These are phyloP conservation scores for Scolopax bukidnonensis DNA, from an alignment of 2,797 vertebrate genomes.

Conservation along the genomic window DNA sequence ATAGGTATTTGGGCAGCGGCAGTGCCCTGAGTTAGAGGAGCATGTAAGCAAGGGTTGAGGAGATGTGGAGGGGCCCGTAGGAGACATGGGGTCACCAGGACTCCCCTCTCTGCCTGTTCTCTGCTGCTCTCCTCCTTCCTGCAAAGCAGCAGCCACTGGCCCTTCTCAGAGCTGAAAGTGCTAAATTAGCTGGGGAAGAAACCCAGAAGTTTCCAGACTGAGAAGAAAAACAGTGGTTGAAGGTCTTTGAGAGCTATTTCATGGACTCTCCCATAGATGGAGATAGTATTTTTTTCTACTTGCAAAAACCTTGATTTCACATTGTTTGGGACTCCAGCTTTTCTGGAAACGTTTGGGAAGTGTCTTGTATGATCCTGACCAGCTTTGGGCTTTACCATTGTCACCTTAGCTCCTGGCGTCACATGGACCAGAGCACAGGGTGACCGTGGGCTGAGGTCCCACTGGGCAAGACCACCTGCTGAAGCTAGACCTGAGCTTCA, in stretches of 20 bases:
- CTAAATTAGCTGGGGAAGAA: not conserved
- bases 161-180: not conserved
- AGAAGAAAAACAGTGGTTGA: not conserved
- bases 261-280: constrained; percentile 32
- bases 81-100: not conserved
- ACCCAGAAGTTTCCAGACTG: not conserved
- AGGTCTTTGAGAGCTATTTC: constrained; percentile 22
- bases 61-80: not conserved
- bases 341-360: not conserved
- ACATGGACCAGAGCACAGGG: not conserved
- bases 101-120: not conserved
- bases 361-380: not conserved
- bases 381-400: not conserved
- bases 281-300: not conserved
- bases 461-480: not conserved
- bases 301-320: not conserved
- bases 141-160: not conserved
- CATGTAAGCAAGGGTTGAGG: not conserved
- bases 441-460: not conserved
- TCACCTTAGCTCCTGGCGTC: not conserved
- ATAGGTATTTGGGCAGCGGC: rapidly evolving
- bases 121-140: not conserved
- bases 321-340: not conserved
- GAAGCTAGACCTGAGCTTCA: not conserved
- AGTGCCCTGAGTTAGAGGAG: rapidly evolving